Percentiles rank a stretch among this genome's conserved stretches.
Conservation (phyloP, 2,797 vertebrate genomes). For the Brachymystax lenok region DNA sequence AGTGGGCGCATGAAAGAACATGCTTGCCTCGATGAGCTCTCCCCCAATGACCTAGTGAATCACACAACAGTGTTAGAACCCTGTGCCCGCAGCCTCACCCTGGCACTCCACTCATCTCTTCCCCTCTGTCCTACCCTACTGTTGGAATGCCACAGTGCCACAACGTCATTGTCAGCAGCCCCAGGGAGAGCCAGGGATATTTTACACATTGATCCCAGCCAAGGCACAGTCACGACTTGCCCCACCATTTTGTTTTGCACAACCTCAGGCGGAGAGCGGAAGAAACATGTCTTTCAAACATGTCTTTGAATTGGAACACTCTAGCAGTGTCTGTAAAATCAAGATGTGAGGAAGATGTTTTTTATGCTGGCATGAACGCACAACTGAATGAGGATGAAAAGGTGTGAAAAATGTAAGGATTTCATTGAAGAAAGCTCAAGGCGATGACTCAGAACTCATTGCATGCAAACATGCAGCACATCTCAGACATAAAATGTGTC, state of each 20-base stretch:
- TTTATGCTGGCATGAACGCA: constrained; percentile 36
- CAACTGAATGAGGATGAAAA: constrained; percentile 54
- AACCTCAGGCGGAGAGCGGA: neutral
- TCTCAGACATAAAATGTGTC: constrained; percentile 40
- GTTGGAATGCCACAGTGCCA: constrained; percentile 60
- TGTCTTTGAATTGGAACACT: constrained; percentile 24
- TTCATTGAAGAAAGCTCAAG: constrained; percentile 14
- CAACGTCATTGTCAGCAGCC: constrained; percentile 56
- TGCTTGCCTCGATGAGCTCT: constrained; percentile 16
- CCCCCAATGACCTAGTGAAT: constrained; percentile 24
- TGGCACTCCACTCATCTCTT: constrained; percentile 5
- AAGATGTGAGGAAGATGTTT: constrained; percentile 19
- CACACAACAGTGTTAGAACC: neutral
- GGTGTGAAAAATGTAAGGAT: constrained; percentile 37
- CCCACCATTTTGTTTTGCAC: neutral
- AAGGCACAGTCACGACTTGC: constrained; percentile 18
- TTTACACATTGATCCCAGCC: constrained; percentile 36
- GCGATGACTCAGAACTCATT: constrained; percentile 44
- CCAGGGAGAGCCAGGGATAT: constrained; percentile 32
- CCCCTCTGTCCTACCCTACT: neutral
- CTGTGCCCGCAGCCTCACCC: constrained; percentile 8
- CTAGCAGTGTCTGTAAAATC: constrained; percentile 47
- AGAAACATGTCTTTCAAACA: neutral
- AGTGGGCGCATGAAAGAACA: constrained; percentile 34
- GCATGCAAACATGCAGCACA: constrained; percentile 43